These are phyloP conservation scores for Anagrus nilaparvatae DNA, from an alignment of 1,140 invertebrate genomes.

Conservation along the genomic window DNA sequence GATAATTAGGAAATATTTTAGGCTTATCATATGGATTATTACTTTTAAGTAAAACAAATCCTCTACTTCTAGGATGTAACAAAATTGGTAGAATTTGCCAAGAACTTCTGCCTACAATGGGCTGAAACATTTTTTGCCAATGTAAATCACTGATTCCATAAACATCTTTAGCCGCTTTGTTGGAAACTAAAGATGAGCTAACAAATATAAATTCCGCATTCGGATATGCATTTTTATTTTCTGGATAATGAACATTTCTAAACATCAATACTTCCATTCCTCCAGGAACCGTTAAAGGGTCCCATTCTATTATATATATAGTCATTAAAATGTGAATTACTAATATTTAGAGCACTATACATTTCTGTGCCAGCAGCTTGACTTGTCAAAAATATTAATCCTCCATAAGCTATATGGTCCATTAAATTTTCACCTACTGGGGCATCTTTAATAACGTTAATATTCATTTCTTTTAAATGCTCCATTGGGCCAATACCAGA, in stretches of 20 bases:
- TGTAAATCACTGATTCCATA: conserved; percentile 50
- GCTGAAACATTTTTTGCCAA: conserved; percentile 42
- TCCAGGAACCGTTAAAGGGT: conserved; percentile 66
- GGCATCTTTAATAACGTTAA: conserved; percentile 43
- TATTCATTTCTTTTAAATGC: conserved; percentile 47
- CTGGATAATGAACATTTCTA: conserved; percentile 56
- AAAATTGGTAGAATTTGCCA: conserved; percentile 61
- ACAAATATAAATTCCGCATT: conserved; percentile 65
- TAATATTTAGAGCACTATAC: conserved; percentile 9
- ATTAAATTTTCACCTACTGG: conserved; percentile 46
- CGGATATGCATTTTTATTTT: conserved; percentile 53
- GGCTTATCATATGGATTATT: conserved; percentile 52
- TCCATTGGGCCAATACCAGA: conserved; percentile 54
- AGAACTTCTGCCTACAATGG: conserved; percentile 43
- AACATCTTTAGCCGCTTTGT: conserved; percentile 41
- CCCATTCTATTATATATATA: conserved; percentile 50
- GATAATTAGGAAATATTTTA: conserved; percentile 59
- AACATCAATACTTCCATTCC: conserved; percentile 73
- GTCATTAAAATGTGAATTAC: conserved; percentile 34
- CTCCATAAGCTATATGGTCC: conserved; percentile 49
- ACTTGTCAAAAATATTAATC: too few relatives aligned
- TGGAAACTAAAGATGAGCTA: conserved; percentile 43
- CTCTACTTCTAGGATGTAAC: conserved; percentile 62
- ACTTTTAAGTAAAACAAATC: conserved; percentile 46
- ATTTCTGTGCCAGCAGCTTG: conserved; percentile 42